A percentile compares a stretch with the other conserved stretches of the same genome.
Conservation (phyloP, 2,113 vertebrate species). For the Calonectris borealis region DNA sequence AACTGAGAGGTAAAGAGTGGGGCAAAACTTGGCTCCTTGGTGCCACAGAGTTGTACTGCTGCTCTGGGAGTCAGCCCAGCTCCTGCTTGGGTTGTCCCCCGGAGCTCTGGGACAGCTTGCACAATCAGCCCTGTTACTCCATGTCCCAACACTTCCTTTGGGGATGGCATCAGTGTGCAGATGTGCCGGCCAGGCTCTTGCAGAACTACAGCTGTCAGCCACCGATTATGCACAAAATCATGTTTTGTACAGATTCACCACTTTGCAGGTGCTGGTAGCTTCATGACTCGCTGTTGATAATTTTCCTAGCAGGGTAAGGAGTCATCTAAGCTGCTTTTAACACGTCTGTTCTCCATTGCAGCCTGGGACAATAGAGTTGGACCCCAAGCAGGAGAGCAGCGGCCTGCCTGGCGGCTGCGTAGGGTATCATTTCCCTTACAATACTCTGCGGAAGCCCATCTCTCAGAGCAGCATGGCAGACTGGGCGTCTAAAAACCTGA, state of each 20-base stretch:
- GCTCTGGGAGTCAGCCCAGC: background rate
- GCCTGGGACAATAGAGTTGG: conserved; percentile 73
- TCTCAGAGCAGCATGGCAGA: conserved; percentile 85
- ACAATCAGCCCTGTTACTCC: background rate
- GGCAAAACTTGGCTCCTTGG: background rate
- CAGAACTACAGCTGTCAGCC: background rate
- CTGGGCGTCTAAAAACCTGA: conserved; percentile 92
- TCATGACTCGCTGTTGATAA: background rate
- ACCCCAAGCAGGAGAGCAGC: conserved; percentile 73
- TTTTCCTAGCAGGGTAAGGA: background rate
- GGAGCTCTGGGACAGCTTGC: background rate
- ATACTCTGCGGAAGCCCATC: conserved; percentile 81
- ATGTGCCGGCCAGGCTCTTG: background rate
- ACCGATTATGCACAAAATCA: background rate
- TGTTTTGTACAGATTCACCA: background rate
- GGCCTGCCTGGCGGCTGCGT: conserved; percentile 54
- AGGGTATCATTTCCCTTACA: conserved; percentile 76
- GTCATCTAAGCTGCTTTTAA: background rate
- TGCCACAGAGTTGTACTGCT: background rate
- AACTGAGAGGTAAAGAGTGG: background rate
- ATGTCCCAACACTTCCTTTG: background rate
- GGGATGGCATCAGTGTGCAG: background rate
- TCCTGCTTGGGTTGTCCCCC: background rate
- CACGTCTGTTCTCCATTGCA: conserved; percentile 42
- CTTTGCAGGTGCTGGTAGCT: background rate